Evolutionary conservation across 2,113 vertebrate species (phyloP).

Genomic region (Percopsis transmontana): DNA sequence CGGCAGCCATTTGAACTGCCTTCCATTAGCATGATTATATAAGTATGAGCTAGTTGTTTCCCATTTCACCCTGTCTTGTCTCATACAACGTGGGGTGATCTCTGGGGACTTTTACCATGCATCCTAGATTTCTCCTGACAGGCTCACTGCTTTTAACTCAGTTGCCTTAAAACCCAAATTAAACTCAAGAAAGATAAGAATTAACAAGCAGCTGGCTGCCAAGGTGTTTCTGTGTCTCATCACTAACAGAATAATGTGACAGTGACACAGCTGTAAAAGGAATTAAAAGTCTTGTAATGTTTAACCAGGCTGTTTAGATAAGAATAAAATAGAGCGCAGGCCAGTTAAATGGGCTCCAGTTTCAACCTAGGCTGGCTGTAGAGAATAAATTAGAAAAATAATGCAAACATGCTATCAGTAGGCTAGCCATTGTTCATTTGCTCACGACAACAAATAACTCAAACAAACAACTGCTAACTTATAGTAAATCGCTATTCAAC

Average conservation of each 20-base stretch:
- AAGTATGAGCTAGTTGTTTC: conserved; percentile 50
- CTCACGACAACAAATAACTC: conserved; percentile 7
- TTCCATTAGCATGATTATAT: conserved; percentile 63
- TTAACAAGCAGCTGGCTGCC: conserved; percentile 58
- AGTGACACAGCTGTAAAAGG: conserved; percentile 64
- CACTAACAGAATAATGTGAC: conserved; percentile 65
- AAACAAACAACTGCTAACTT: background rate
- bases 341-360: conserved; percentile 41
- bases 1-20: conserved; percentile 38
- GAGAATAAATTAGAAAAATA: conserved; percentile 30
- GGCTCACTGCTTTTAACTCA: conserved; percentile 69
- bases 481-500: background rate
- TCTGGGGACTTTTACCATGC: conserved; percentile 69
- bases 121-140: conserved; percentile 75
- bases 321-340: conserved; percentile 7
- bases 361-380: conserved; percentile 13
- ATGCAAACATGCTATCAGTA: too few relatives aligned
- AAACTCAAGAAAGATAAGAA: conserved; percentile 64
- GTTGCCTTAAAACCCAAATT: conserved; percentile 62
- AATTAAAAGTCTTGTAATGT: conserved; percentile 66
- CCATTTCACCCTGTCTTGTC: conserved; percentile 51
- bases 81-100: conserved; percentile 70
- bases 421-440: conserved; percentile 1
- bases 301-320: conserved; percentile 54
- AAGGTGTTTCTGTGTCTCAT: conserved; percentile 59